Evolutionary conservation across 2,113 vertebrate species (phyloP), one percentile per base, ranked within the genome.

Genomic region (Nesoenas mayeri): DNA sequence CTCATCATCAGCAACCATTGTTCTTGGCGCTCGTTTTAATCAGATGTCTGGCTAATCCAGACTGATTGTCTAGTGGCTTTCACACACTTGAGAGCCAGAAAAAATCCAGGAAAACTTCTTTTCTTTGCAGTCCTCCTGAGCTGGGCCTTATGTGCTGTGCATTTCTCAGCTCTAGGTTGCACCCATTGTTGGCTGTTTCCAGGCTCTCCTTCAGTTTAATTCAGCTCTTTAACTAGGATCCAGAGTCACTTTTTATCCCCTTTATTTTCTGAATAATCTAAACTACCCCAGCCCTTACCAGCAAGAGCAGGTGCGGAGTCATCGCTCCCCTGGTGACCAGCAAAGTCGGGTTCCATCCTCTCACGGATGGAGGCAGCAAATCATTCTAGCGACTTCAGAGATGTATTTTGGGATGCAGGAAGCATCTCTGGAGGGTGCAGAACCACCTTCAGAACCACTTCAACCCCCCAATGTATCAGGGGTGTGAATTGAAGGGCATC

Each of bases 1-100:
- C 88, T 92, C 95, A 75, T 96, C 95, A 92, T 84, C 94, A 92
- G 79, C 92, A 67, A 22, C 94, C 91, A 94, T 96, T 96, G 96
- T 97, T 97, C 96, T 92, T 95, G 91, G 79, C 0, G 13, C 92
- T 85, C 20, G n/a, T 94, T 6, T 97, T 94, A 88, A 95, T 92
- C 94, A 83, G 75, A 21, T 85, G 92, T 80, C 88, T 95, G 15
- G 2, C 91, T 95, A 78, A 96, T 93, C 94, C 96, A 44, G 92
- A 64, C 86, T 89, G 94, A 97, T 92, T 91, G 88, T 81, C 64
- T 91, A 25, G 82, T 77, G 95, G 31, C 75, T 90, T 78, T 61
- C 67, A 26, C 66, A 12, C 82, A 28, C 78, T 75, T 53, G 70
- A 53, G 58, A 85, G 60, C 21, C 31, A 75, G 32, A 20, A 58